Percentiles rank a stretch among this genome's conserved stretches.
These are phyloP conservation scores for Polydrusus tereticollis DNA, from an alignment of 2,888 invertebrate genomes.

Conservation along the genomic window DNA sequence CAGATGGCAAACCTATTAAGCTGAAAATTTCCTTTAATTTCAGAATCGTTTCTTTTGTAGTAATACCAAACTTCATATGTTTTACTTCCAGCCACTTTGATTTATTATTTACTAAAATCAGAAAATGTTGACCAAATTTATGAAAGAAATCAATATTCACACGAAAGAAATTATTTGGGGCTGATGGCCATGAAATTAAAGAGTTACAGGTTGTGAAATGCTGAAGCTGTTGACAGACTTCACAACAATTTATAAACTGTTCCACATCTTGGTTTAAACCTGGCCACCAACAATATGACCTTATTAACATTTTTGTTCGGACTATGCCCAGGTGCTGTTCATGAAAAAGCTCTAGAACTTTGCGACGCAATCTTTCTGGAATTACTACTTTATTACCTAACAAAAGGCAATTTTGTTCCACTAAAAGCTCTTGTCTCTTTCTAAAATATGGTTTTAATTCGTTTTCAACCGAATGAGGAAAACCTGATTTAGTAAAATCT, in stretches of 20 bases:
- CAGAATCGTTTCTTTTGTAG: slow-evolving; percentile 33
- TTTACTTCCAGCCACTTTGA: slow-evolving; percentile 53
- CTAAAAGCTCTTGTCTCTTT: slow-evolving; percentile 21
- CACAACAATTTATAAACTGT: slow-evolving; percentile 17
- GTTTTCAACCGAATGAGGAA: slow-evolving; percentile 12
- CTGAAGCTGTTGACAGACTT: slow-evolving; percentile 38
- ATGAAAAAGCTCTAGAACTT: slow-evolving; percentile 44
- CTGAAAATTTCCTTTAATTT: slow-evolving; percentile 44
- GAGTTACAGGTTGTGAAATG: slow-evolving; percentile 27
- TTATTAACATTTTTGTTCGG: slow-evolving; percentile 43
- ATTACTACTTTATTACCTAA: slow-evolving; percentile 22
- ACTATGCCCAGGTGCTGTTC: slow-evolving; percentile 47
- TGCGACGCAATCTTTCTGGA: slow-evolving; percentile 17
- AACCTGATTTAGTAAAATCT: slow-evolving; percentile 19
- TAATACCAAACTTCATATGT: slow-evolving; percentile 49
- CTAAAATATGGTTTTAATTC: slow-evolving; percentile 24
- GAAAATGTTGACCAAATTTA: too few species aligned
- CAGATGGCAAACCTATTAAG: slow-evolving; percentile 50
- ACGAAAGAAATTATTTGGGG: slow-evolving; percentile 31
- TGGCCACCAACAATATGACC: too few species aligned
- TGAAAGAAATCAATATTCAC: slow-evolving; percentile 46
- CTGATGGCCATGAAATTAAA: slow-evolving; percentile 38
- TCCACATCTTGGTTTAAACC: slow-evolving; percentile 43
- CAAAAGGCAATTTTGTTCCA: slow-evolving; percentile 30
- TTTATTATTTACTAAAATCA: slow-evolving; percentile 44